Conservation (phyloP, 2,888 invertebrate genomes). For the Zygothrica quintamaculata region DNA sequence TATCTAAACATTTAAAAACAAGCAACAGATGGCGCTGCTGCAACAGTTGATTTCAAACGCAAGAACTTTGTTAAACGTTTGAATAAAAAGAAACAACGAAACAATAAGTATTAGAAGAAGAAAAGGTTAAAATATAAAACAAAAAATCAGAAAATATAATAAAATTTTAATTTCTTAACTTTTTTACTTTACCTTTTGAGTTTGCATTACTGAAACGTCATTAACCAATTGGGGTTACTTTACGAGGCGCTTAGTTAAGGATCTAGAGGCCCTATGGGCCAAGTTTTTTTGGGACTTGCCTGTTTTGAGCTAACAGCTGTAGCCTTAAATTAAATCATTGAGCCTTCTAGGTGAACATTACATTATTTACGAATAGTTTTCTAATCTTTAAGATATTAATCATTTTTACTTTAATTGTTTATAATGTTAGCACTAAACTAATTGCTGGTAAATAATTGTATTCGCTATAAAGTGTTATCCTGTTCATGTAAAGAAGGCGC, state of each 20-base stretch:
- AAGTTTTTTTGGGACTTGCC: constrained; percentile 6
- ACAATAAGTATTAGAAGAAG: constrained; percentile 8
- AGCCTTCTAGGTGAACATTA: constrained; percentile 40
- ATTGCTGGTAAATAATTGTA: constrained; percentile 66
- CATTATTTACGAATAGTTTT: constrained; percentile 11
- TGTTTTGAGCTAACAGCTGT: no score
- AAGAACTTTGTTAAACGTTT: no score
- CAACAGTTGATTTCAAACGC: constrained; percentile 5
- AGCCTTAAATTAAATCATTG: constrained; percentile 43
- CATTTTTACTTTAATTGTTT: constrained; percentile 33
- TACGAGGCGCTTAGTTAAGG: neutral
- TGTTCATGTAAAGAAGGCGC: constrained; percentile 64
- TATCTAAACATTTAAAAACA: constrained; percentile 19
- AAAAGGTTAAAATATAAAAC: neutral
- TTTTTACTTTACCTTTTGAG: constrained; percentile 44
- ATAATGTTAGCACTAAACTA: constrained; percentile 59
- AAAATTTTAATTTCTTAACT: neutral
- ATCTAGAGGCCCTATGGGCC: constrained; percentile 4
- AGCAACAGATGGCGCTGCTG: constrained; percentile 43
- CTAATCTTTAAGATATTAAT: constrained; percentile 34
- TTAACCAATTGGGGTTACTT: constrained; percentile 27
- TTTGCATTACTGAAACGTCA: constrained; percentile 31
- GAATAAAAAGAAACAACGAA: constrained; percentile 21
- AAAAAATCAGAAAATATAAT: neutral
- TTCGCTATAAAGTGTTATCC: constrained; percentile 18